Conservation (phyloP, 1,140 invertebrate species). For the Vanessa atalanta region DNA sequence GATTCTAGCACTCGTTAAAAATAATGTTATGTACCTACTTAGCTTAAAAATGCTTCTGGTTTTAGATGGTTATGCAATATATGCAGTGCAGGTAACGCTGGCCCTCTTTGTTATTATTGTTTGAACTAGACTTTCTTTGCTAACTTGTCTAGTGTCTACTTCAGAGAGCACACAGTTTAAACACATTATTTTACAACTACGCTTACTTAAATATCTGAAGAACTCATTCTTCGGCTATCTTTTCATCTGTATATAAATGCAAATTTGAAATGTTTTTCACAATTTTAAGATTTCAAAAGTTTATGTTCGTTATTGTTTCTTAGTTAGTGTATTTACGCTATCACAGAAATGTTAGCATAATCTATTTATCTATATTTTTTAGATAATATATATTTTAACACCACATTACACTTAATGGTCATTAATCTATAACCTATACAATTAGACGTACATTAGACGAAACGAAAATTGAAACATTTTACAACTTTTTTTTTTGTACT, state of each 20-base stretch:
- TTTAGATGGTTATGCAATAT: conserved; percentile 22
- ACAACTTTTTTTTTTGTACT: too few species aligned
- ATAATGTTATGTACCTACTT: conserved; percentile 19
- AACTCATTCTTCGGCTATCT: background rate
- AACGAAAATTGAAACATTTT: too few species aligned
- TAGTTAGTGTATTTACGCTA: too few species aligned
- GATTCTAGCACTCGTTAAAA: conserved; percentile 17
- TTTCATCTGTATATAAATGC: background rate
- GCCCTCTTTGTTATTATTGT: conserved; percentile 33
- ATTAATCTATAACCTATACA: too few species aligned
- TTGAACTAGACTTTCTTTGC: conserved; percentile 25
- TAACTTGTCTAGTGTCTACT: conserved; percentile 32
- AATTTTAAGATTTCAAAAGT: too few species aligned
- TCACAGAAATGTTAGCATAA: too few species aligned
- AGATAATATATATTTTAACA: too few species aligned
- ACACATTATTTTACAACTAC: conserved; percentile 27
- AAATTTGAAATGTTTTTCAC: background rate
- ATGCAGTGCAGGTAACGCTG: conserved; percentile 21
- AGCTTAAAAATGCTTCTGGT: conserved; percentile 25
- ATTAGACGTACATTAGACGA: too few species aligned
- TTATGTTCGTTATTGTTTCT: too few species aligned
- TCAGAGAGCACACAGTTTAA: conserved; percentile 24
- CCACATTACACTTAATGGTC: too few species aligned
- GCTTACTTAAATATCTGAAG: conserved; percentile 12
- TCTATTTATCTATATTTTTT: too few species aligned